Evolutionary conservation across 2,888 invertebrate species (phyloP).

Genomic region (Bellardia bayeri): DNA sequence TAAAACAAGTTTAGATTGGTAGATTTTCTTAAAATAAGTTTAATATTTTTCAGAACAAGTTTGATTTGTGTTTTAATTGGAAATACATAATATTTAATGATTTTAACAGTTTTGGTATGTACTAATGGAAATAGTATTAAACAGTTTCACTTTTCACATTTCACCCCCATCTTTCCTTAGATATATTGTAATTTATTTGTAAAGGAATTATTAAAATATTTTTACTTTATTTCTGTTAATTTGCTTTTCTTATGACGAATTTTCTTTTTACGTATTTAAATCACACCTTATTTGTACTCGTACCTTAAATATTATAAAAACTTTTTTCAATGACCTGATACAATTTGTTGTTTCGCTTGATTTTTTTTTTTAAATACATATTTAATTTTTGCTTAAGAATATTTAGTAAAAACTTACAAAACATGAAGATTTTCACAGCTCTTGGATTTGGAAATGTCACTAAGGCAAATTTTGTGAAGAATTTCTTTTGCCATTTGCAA

Average conservation of each 20-base stretch:
- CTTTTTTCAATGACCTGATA: conserved; percentile 46
- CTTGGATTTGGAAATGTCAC: conserved; percentile 93
- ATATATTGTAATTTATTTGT: conserved; percentile 8
- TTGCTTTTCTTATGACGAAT: neutral
- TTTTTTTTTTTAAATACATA: conserved; percentile 6
- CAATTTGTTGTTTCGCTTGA: conserved; percentile 11
- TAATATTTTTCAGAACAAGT: neutral
- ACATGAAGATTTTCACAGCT: conserved; percentile 95
- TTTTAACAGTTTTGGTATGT: neutral
- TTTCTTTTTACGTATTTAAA: conserved; percentile 14
- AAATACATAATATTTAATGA: neutral
- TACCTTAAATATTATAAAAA: conserved; percentile 32
- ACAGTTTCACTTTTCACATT: too few species aligned
- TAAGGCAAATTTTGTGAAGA: conserved; percentile 93
- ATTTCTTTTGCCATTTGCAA: conserved; percentile 92
- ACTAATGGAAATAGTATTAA: neutral
- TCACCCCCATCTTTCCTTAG: neutral
- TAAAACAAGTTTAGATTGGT: neutral
- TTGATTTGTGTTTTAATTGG: neutral
- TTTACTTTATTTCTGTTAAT: neutral
- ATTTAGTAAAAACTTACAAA: conserved; percentile 85
- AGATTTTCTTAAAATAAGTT: neutral
- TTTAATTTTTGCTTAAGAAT: conserved; percentile 19
- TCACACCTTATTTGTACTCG: conserved; percentile 62
- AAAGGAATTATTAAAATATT: neutral